Evolutionary conservation across 2,888 invertebrate genomes (phyloP).

Genomic region (Smittia aterrima): DNA sequence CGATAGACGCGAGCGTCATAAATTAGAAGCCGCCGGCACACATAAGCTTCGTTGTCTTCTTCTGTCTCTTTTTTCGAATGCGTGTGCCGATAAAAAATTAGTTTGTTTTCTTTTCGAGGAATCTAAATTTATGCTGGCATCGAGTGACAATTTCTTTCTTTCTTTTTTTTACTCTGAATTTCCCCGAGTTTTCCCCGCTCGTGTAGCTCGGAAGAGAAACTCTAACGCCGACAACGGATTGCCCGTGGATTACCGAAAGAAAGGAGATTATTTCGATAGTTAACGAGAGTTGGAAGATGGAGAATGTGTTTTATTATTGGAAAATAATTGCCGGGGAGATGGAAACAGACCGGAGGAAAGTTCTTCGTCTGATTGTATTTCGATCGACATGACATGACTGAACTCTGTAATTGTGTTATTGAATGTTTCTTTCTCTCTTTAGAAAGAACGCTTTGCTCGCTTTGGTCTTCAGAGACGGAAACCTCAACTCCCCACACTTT

Average conservation of each 20-base stretch:
- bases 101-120: background rate
- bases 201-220: too few species aligned
- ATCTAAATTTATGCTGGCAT: background rate
- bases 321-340: conserved; percentile 20
- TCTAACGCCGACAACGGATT: too few species aligned
- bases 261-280: conserved; percentile 5
- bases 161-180: background rate
- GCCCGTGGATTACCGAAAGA: background rate
- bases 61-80: background rate
- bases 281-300: background rate
- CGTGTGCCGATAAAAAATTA: background rate
- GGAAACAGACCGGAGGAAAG: background rate
- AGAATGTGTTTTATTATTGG: conserved; percentile 10
- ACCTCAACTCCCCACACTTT: background rate
- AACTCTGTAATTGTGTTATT: conserved; percentile 32
- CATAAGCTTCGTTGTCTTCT: background rate
- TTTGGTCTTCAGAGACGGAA: conserved; percentile 2
- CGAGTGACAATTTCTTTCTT: background rate
- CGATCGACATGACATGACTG: conserved; percentile 31
- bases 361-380: conserved; percentile 19
- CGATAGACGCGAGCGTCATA: conserved; percentile 20
- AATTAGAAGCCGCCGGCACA: conserved; percentile 28
- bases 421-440: conserved; percentile 13
- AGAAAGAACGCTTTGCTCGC: background rate
- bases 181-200: background rate